Evolutionary conservation across 2,888 invertebrate genomes (phyloP).

Genomic region (Bhutanitis thaidina): DNA sequence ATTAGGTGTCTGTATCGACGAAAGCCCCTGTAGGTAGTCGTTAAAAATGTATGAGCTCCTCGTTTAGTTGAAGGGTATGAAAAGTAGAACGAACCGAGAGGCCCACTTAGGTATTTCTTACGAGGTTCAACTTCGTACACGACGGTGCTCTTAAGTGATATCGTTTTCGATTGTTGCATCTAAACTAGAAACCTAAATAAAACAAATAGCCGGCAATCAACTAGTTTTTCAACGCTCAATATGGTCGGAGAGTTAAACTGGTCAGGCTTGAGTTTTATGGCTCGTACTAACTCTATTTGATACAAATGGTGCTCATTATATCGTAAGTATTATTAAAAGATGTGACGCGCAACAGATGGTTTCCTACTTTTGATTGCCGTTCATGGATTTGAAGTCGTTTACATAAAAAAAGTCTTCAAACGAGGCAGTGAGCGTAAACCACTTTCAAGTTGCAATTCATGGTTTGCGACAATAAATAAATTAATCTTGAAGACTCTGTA

Average conservation of each 20-base stretch:
- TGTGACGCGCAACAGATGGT: too few relatives aligned
- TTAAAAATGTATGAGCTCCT: conserved; percentile 48
- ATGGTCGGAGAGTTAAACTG: conserved; percentile 24
- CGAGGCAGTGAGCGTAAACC: too few relatives aligned
- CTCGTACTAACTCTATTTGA: neutral
- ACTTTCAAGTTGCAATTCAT: too few relatives aligned
- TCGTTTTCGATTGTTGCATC: too few relatives aligned
- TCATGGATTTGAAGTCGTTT: too few relatives aligned
- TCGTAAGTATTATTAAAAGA: too few relatives aligned
- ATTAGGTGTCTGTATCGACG: neutral
- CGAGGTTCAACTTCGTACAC: conserved; percentile 32
- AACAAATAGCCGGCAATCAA: too few relatives aligned
- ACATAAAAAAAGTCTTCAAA: too few relatives aligned
- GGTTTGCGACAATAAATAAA: too few relatives aligned
- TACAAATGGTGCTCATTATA: neutral
- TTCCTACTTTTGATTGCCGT: too few relatives aligned
- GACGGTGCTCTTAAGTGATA: conserved; percentile 3
- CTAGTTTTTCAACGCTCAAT: neutral
- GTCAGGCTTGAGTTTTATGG: conserved; percentile 27
- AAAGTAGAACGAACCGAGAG: conserved; percentile 50
- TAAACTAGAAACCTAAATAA: too few relatives aligned
- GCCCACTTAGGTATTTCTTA: conserved; percentile 32
- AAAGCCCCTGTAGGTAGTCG: conserved; percentile 26
- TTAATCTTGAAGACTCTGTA: too few relatives aligned
- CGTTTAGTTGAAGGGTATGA: conserved; percentile 39